Percentiles rank a stretch among this genome's conserved stretches.
Evolutionary conservation across 2,113 vertebrate species (phyloP).

Genomic region (Psittacus erithacus): DNA sequence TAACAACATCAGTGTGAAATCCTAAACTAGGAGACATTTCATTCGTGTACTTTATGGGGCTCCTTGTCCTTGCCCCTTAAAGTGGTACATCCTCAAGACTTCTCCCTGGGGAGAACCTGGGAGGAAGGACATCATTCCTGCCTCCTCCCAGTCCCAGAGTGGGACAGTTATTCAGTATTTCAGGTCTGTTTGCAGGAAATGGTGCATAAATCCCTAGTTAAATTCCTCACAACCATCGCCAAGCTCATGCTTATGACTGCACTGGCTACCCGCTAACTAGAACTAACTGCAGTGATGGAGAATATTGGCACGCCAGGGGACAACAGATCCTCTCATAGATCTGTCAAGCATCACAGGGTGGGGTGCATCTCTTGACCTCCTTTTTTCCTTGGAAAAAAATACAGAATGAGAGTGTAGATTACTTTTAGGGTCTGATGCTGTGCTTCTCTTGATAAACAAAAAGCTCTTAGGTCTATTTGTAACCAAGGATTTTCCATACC

Average conservation of each 20-base stretch:
- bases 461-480: neutral
- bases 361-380: neutral
- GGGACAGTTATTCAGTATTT: neutral
- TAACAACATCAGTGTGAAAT: neutral
- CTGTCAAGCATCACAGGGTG: no score
- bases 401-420: neutral
- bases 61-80: no score
- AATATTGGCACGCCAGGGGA: no score
- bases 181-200: neutral
- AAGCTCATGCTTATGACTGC: neutral
- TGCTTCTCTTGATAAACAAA: neutral
- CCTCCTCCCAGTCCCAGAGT: fast-evolving
- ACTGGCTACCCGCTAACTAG: neutral
- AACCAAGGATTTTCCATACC: neutral
- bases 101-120: neutral
- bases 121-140: fast-evolving
- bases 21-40: neutral
- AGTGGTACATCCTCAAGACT: fast-evolving
- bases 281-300: neutral
- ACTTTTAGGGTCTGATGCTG: neutral
- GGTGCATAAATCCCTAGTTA: neutral
- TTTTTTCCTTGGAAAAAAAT: neutral
- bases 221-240: no score
- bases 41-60: neutral
- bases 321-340: neutral